phyloP scores from a whole-genome alignment of 2,797 vertebrate genomes.

The Aulostomus chinensis region DNA sequence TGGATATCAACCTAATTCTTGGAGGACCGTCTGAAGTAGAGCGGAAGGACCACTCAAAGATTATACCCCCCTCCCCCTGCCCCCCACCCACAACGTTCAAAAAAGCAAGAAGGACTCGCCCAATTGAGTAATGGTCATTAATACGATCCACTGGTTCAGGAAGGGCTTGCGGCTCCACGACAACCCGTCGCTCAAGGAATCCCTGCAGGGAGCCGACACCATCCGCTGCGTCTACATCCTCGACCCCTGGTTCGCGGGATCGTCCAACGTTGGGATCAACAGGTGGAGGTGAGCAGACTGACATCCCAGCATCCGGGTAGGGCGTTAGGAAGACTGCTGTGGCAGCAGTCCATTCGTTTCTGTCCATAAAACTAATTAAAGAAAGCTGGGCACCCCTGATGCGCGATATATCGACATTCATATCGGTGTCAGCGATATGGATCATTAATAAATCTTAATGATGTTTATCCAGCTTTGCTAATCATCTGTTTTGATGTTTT shows the following conservation, averaged over 20 bases:
- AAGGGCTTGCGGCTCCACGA: slow-evolving; percentile 97
- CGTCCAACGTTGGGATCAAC: slow-evolving; percentile 97
- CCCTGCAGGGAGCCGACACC: slow-evolving; percentile 87
- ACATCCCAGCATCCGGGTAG: background rate
- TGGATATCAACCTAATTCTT: background rate
- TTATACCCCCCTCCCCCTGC: no score
- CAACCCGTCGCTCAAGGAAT: slow-evolving; percentile 91
- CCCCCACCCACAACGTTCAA: background rate
- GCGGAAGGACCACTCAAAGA: no score
- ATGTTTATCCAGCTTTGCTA: no score
- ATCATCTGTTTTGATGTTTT: no score
- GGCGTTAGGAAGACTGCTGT: no score
- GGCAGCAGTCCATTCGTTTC: no score
- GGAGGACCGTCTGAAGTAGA: no score
- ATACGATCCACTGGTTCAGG: slow-evolving; percentile 96
- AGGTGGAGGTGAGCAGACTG: slow-evolving; percentile 89
- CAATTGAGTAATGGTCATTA: slow-evolving; percentile 88
- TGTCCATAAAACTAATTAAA: no score
- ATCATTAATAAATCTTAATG: no score
- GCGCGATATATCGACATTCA: no score
- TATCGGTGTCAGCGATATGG: no score
- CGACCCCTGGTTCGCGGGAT: slow-evolving; percentile 96
- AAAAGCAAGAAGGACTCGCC: slow-evolving; percentile 47
- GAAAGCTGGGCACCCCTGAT: no score
- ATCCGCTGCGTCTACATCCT: slow-evolving; percentile 95